Evolutionary conservation across 35 echinoderm and acorn worm genomes (phyloP).

Genomic region (Eucidaris tribuloides): DNA sequence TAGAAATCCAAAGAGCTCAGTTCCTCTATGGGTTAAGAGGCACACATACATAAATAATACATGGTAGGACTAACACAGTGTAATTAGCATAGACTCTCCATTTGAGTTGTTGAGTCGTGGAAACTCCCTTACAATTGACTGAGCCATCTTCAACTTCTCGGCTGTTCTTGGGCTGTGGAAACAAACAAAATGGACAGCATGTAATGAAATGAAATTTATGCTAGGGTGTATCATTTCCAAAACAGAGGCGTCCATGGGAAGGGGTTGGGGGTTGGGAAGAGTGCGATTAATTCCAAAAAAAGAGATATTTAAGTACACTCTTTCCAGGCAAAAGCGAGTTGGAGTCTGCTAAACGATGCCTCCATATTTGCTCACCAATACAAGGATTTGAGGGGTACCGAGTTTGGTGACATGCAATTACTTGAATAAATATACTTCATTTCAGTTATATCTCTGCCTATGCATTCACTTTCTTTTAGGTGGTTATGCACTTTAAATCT

Average conservation of each 20-base stretch:
- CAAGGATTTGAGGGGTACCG: too few species aligned
- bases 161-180: constrained; percentile 4
- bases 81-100: neutral
- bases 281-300: too few species aligned
- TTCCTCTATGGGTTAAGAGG: neutral
- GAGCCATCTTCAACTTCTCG: constrained; percentile 14
- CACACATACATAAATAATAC: neutral
- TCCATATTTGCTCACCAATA: too few species aligned
- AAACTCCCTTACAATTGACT: neutral
- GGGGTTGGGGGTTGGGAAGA: too few species aligned
- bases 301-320: too few species aligned
- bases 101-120: constrained; percentile 15
- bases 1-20: neutral
- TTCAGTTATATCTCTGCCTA: too few species aligned
- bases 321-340: too few species aligned
- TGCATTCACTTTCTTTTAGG: too few species aligned
- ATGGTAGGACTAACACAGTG: too few species aligned
- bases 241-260: neutral
- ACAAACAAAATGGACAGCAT: neutral
- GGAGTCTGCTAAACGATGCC: too few species aligned
- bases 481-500: neutral
- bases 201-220: neutral
- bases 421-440: too few species aligned
- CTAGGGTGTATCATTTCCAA: neutral
- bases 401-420: too few species aligned